phyloP scores from a whole-genome alignment of 2,113 vertebrate genomes.

The Nothoprocta perdicaria region DNA sequence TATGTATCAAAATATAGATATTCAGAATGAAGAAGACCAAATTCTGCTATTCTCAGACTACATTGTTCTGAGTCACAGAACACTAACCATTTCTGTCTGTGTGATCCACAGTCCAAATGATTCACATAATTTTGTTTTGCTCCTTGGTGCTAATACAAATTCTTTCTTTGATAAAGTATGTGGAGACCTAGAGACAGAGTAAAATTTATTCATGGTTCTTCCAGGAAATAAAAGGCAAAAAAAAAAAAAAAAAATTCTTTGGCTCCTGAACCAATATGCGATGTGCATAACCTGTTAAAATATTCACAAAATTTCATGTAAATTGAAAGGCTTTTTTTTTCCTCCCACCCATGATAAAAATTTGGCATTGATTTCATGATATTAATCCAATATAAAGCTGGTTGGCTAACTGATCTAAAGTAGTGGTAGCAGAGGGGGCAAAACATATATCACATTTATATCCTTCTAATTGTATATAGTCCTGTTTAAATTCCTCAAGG shows the following conservation, averaged over 20 bases:
- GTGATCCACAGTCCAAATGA: not conserved
- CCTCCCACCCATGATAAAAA: not conserved
- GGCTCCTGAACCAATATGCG: not conserved
- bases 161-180: not conserved
- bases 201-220: not conserved
- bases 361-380: not conserved
- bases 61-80: not conserved
- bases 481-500: constrained; percentile 22
- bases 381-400: not conserved
- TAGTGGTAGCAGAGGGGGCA: not conserved
- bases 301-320: not conserved
- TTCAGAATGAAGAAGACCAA: not conserved
- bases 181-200: not conserved
- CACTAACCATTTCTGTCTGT: not conserved
- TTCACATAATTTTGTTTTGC: not conserved
- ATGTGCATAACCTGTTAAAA: not conserved
- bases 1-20: not conserved
- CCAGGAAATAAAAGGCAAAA: not conserved
- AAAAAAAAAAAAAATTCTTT: fast-evolving
- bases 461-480: not conserved
- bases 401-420: not conserved
- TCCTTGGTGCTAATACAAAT: not conserved
- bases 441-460: not conserved
- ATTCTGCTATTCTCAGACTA: not conserved
- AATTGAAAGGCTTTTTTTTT: not conserved